A percentile compares a stretch with the other conserved stretches of the same genome.
Evolutionary conservation across 2,113 vertebrate species (phyloP).

Genomic region (Centropristis striata): DNA sequence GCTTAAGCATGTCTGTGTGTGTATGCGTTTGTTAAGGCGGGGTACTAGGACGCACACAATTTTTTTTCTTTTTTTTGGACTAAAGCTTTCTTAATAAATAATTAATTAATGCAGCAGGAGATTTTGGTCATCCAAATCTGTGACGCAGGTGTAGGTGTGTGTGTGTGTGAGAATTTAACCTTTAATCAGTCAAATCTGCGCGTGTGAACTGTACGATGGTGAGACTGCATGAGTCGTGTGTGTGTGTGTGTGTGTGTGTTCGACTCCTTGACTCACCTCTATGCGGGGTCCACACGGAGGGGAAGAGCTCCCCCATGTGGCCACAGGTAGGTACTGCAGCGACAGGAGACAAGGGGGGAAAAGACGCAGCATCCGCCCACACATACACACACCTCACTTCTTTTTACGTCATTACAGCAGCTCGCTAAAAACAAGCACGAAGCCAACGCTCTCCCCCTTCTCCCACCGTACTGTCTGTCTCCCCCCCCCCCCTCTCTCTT

Average conservation of each 20-base stretch:
- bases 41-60: neutral
- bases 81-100: neutral
- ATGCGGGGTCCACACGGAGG: constrained; percentile 13
- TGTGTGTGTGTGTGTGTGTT: neutral
- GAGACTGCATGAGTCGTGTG: neutral
- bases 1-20: no score
- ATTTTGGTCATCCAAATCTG: neutral
- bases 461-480: neutral
- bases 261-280: constrained; percentile 41
- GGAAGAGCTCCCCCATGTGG: constrained; percentile 59
- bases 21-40: neutral
- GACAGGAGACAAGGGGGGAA: neutral
- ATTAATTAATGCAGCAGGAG: constrained; percentile 9
- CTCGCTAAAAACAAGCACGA: constrained; percentile 39
- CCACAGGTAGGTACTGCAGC: constrained; percentile 1
- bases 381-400: constrained; percentile 3
- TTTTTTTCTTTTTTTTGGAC: no score
- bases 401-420: constrained; percentile 62
- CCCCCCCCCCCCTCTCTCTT: neutral
- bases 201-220: neutral
- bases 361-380: constrained; percentile 46
- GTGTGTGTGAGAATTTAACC: constrained; percentile 10
- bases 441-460: constrained; percentile 9
- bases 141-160: constrained; percentile 15
- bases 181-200: constrained; percentile 35